A percentile compares a stretch with the other conserved stretches of the same genome.
Evolutionary conservation across 2,113 vertebrate genomes (phyloP).

Genomic region (Perognathus longimembris): DNA sequence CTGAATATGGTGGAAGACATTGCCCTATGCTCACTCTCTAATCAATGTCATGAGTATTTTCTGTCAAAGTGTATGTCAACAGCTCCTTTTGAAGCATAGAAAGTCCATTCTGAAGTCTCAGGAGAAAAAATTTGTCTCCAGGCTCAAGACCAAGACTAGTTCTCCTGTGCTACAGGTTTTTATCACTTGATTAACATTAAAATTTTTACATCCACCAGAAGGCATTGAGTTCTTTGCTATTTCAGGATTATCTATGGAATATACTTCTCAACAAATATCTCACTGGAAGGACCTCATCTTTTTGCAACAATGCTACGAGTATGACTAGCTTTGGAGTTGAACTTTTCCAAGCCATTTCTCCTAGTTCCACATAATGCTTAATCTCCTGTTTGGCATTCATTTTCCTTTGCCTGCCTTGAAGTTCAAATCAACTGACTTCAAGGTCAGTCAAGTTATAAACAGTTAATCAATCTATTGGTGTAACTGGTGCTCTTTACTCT

Average conservation of each 20-base stretch:
- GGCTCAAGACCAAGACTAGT: constrained; percentile 23
- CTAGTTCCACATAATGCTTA: constrained; percentile 18
- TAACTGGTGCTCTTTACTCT: not conserved
- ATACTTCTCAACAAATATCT: not conserved
- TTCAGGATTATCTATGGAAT: not conserved
- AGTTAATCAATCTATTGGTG: not conserved
- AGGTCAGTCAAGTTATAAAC: constrained; percentile 57
- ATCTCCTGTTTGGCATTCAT: constrained; percentile 2
- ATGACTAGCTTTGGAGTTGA: not conserved
- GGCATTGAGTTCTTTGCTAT: not conserved
- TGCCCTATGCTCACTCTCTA: not conserved
- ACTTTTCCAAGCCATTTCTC: not conserved
- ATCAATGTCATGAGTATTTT: not conserved
- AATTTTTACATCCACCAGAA: constrained; percentile 16
- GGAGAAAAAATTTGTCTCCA: not conserved
- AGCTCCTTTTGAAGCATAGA: not conserved
- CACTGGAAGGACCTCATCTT: not conserved
- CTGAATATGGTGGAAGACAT: not conserved
- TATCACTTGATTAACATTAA: not conserved
- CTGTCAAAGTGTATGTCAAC: not conserved
- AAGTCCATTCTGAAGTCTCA: not conserved
- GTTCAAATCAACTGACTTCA: constrained; percentile 54
- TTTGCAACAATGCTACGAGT: constrained; percentile 95
- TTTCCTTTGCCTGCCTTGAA: constrained; percentile 41
- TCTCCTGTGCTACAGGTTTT: not conserved